A percentile compares a stretch with the other conserved stretches of the same genome.
Evolutionary conservation across 2,888 invertebrate genomes (phyloP).

Genomic region (Polyommatus iphigenia): DNA sequence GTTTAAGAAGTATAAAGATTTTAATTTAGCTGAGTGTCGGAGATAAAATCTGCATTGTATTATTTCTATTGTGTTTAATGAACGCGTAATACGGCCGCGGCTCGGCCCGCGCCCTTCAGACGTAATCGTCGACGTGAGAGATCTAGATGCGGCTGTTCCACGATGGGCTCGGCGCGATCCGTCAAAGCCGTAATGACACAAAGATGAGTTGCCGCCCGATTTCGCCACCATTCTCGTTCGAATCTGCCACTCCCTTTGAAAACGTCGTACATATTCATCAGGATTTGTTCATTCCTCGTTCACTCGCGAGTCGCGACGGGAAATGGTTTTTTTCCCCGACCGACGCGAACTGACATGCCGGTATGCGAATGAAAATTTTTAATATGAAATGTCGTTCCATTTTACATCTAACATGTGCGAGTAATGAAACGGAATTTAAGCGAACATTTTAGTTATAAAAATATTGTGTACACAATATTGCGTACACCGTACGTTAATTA

Average conservation of each 20-base stretch:
- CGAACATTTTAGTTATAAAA: slow-evolving; percentile 25
- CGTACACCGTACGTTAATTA: slow-evolving; percentile 14
- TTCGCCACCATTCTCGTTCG: slow-evolving; percentile 30
- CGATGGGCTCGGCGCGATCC: slow-evolving; percentile 35
- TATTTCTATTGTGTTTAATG: slow-evolving; percentile 43
- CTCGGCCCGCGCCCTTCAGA: slow-evolving; percentile 35
- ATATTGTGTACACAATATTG: slow-evolving; percentile 12
- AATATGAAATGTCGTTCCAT: slow-evolving; percentile 31
- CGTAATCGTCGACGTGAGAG: slow-evolving; percentile 32
- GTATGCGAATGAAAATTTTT: slow-evolving; percentile 32
- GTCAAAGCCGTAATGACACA: slow-evolving; percentile 37
- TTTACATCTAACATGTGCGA: slow-evolving; percentile 25
- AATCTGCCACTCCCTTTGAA: slow-evolving; percentile 33
- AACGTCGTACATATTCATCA: slow-evolving; percentile 33
- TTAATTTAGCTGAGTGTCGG: slow-evolving; percentile 43
- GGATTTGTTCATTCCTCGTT: slow-evolving; percentile 33
- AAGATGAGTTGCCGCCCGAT: slow-evolving; percentile 29
- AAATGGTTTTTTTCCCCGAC: slow-evolving; percentile 32
- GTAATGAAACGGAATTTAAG: slow-evolving; percentile 30
- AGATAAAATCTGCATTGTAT: slow-evolving; percentile 40
- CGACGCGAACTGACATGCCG: slow-evolving; percentile 30
- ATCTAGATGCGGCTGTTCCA: slow-evolving; percentile 31
- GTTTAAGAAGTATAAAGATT: slow-evolving; percentile 37
- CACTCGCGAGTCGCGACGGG: slow-evolving; percentile 31
- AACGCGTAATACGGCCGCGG: slow-evolving; percentile 40